Evolutionary conservation across 2,113 vertebrate genomes (phyloP), one percentile per base, ranked within the genome.

Genomic region (Anseranas semipalmata): DNA sequence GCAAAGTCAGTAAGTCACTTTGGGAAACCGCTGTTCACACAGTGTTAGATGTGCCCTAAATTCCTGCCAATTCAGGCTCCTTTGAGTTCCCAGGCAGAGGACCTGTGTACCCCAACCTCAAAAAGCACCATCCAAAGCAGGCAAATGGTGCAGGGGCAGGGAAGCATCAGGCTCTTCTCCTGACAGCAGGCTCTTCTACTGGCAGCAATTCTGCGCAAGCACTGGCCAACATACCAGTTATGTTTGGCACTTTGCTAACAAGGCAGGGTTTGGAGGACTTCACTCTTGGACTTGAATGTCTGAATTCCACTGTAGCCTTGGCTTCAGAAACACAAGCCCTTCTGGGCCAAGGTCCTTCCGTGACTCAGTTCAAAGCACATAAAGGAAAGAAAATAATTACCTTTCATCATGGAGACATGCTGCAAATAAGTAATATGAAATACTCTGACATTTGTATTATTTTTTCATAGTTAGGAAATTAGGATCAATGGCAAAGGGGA

Each of bases 261-360:
- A 92, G 91, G 91, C 96, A 74, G 76, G 60, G 46, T 37, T 56
- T 59, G 73, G 60, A 89, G 94, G 83, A 87, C 77, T 89, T 84
- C 89, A 89, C 91, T 96, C 77, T 45, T 56, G 89, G 76, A 30
- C 52, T 48, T 12, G 15, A 87, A 53, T 8, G 70, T 56, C 77
- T 63, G 52, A 95, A 96, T 94, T 96, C 94, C 96, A 95, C 80
- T 3, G 76, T 55, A 75, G 89, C 91, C 94, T 93, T 91, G 95
- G 93, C 95, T 92, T 78, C 48, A 39, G 84, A 43, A 82, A 28
- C 3, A 0, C 67, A 6, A 16, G 48, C 50, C 48, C 90, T 87
- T 6, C 84, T 89, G 89, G 95, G 95, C 91, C 95, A 97, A 97
- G 94, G 96, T 91, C 94, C 93, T 93, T 68, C 84, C 0, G 20